Percentiles rank a stretch among this genome's conserved stretches.
Evolutionary conservation across 2,113 vertebrate genomes (phyloP).

Genomic region (Galemys pyrenaicus): DNA sequence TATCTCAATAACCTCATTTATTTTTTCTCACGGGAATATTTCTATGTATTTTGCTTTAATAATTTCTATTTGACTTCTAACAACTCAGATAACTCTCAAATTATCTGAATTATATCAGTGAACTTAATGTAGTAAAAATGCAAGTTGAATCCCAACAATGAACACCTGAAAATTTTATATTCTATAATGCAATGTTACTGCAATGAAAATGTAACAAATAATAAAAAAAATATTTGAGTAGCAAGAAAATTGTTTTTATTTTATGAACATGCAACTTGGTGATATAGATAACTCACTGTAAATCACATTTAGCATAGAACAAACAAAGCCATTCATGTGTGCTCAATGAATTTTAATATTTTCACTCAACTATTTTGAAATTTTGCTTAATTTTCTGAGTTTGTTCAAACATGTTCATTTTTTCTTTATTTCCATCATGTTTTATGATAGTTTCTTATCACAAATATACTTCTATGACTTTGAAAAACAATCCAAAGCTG

Average conservation of each 20-base stretch:
- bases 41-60: background rate
- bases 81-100: background rate
- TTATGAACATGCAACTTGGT: background rate
- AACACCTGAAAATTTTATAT: too few species aligned
- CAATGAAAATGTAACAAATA: too few species aligned
- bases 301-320: background rate
- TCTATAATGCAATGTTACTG: too few species aligned
- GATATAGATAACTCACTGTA: background rate
- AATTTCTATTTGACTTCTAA: background rate
- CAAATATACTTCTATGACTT: background rate
- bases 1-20: background rate
- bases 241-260: background rate
- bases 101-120: background rate
- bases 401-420: background rate
- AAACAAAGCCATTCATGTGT: background rate
- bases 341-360: background rate
- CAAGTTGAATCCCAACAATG: too few species aligned
- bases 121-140: too few species aligned
- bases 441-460: background rate
- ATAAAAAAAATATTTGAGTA: background rate
- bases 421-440: background rate
- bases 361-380: background rate
- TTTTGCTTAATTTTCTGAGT: background rate
- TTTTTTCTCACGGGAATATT: background rate
- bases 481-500: background rate